Conservation (phyloP, 2,797 vertebrate species). For the Coluber constrictor region DNA sequence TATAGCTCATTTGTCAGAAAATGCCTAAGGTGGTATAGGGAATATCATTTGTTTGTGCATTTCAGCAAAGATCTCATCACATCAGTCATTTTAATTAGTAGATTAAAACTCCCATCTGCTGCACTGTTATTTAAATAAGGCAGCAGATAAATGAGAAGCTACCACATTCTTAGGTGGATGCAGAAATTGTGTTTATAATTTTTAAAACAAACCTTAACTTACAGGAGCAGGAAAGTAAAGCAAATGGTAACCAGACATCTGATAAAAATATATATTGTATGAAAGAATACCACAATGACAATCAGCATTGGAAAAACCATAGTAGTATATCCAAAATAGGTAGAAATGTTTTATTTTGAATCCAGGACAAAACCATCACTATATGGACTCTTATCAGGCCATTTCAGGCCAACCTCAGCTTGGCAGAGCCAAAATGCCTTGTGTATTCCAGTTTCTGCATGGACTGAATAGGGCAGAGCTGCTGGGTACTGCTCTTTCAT, state of each 20-base stretch:
- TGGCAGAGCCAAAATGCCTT: background rate
- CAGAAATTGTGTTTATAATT: conserved; percentile 18
- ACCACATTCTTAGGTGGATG: background rate
- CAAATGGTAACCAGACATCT: background rate
- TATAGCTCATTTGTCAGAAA: background rate
- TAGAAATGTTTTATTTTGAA: background rate
- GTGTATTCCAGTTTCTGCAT: background rate
- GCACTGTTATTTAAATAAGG: background rate
- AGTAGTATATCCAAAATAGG: background rate
- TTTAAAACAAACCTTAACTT: conserved; percentile 5
- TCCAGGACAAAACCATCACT: background rate
- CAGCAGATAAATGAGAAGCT: conserved; percentile 7
- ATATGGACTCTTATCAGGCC: background rate
- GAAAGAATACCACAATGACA: background rate
- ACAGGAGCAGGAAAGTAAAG: conserved; percentile 3
- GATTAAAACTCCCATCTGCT: conserved; percentile 17
- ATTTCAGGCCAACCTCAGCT: background rate
- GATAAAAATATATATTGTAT: background rate
- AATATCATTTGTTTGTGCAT: conserved; percentile 9
- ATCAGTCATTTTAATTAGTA: conserved; percentile 39
- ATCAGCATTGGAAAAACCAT: background rate
- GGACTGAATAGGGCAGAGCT: background rate
- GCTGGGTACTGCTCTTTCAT: background rate
- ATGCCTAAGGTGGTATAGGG: background rate
- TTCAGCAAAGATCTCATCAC: conserved; percentile 23